phyloP scores from a whole-genome alignment of 2,113 vertebrate genomes.

The Gymnobelideus leadbeateri region DNA sequence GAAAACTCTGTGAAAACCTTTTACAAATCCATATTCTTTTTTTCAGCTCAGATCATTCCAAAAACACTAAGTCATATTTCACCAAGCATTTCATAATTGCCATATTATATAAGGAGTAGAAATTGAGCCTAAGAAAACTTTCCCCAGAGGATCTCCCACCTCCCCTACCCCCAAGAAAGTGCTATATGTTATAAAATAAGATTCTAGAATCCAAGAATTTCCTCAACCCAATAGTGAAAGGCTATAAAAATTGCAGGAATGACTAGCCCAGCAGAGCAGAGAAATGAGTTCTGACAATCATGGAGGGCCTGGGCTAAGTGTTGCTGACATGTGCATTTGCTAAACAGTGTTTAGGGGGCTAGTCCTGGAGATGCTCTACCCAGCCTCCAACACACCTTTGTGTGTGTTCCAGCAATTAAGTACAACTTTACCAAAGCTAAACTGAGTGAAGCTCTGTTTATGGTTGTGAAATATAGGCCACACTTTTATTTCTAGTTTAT shows the following conservation, averaged over 20 bases:
- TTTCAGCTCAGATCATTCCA: not conserved
- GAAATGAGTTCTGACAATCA: not conserved
- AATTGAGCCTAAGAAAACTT: not conserved
- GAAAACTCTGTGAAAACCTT: not conserved
- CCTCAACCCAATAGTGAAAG: not conserved
- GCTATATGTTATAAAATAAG: not conserved
- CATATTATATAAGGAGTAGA: not conserved
- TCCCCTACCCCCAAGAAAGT: not conserved
- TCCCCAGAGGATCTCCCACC: not conserved
- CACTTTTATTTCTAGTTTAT: not conserved
- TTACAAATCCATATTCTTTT: not conserved
- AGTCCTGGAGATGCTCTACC: not conserved
- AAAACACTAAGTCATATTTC: not conserved
- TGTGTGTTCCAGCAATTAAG: not conserved
- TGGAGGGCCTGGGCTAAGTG: not conserved
- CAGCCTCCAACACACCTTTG: not conserved
- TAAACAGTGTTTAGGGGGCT: not conserved
- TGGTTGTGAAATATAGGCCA: not conserved
- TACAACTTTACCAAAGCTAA: not conserved
- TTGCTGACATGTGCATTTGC: not conserved
- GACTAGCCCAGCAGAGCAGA: not conserved
- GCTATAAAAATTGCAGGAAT: not conserved
- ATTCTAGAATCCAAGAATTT: not conserved
- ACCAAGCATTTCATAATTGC: not conserved
- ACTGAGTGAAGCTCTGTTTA: not conserved